These are phyloP conservation scores for Ophion ventricosus DNA, from an alignment of 2,888 invertebrate genomes.

Conservation along the genomic window DNA sequence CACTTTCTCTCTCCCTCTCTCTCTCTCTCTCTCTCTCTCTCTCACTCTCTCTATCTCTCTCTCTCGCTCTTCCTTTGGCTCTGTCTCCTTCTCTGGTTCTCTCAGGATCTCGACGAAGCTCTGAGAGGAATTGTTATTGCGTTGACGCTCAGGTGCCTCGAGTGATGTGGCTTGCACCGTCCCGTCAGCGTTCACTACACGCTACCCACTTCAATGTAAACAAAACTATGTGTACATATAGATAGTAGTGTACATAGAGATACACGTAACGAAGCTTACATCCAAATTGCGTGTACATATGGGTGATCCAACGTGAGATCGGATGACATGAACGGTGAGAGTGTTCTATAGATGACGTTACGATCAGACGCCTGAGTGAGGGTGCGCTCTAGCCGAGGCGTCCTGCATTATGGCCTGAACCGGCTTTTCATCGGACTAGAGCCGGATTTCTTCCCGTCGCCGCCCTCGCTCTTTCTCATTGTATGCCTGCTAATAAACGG, in stretches of 20 bases:
- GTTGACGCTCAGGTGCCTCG: slow-evolving; percentile 44
- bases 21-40: slow-evolving; percentile 3
- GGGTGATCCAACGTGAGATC: slow-evolving; percentile 4
- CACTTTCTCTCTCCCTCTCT: background rate
- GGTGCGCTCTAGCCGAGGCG: slow-evolving; percentile 44
- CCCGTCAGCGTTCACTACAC: slow-evolving; percentile 31
- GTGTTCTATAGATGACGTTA: slow-evolving; percentile 35
- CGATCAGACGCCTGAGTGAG: slow-evolving; percentile 47
- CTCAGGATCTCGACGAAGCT: slow-evolving; percentile 31
- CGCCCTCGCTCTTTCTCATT: slow-evolving; percentile 42
- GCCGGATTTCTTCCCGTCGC: slow-evolving; percentile 26
- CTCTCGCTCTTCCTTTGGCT: background rate
- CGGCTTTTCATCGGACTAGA: slow-evolving; percentile 7
- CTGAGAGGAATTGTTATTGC: slow-evolving; percentile 20
- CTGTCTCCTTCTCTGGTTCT: background rate
- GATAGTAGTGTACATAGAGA: background rate
- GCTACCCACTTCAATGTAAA: slow-evolving; percentile 24
- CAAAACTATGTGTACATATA: background rate
- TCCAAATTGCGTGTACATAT: slow-evolving; percentile 50
- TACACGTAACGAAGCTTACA: slow-evolving; percentile 42
- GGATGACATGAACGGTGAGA: slow-evolving; percentile 33
- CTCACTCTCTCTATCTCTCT: background rate
- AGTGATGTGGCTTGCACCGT: slow-evolving; percentile 50
- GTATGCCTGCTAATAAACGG: background rate
- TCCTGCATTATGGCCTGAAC: slow-evolving; percentile 20